phyloP scores from a whole-genome alignment of 2,797 vertebrate species.

The Crocidura indochinensis region DNA sequence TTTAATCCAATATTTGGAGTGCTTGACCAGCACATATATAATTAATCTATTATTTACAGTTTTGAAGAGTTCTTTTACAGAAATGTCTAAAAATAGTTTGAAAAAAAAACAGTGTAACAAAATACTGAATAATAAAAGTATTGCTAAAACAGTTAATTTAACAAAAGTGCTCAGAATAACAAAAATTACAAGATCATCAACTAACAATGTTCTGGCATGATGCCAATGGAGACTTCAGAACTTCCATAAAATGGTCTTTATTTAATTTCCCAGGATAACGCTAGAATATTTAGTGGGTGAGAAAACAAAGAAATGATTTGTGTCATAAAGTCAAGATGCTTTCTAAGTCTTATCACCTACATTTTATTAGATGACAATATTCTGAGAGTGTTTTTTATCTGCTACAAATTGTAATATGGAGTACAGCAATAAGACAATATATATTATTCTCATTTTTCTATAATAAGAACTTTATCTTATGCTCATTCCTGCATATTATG shows the following conservation, averaged over 20 bases:
- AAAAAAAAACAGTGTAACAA: too few species aligned
- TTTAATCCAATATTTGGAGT: neutral
- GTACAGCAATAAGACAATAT: slow-evolving; percentile 38
- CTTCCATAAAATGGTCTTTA: neutral
- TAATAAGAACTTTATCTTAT: slow-evolving; percentile 17
- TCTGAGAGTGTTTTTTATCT: slow-evolving; percentile 71
- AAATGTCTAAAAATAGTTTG: slow-evolving; percentile 48
- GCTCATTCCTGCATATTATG: slow-evolving; percentile 48
- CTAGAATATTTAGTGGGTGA: neutral
- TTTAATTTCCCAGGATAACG: neutral
- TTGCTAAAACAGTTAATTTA: neutral
- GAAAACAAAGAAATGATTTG: slow-evolving; percentile 57
- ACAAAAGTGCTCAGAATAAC: slow-evolving; percentile 4
- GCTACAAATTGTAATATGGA: slow-evolving; percentile 54
- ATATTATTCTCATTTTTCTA: slow-evolving; percentile 24
- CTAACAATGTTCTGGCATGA: slow-evolving; percentile 15
- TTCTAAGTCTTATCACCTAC: neutral
- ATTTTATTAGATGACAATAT: slow-evolving; percentile 33
- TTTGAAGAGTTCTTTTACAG: slow-evolving; percentile 65
- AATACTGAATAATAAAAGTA: too few species aligned
- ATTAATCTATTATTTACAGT: neutral
- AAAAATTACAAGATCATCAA: slow-evolving; percentile 17
- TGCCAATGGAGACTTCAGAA: slow-evolving; percentile 73
- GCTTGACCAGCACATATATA: slow-evolving; percentile 35
- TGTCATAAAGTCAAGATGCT: neutral